Conservation (phyloP, 2,888 invertebrate species). For the Dicyrtoma fusca region DNA sequence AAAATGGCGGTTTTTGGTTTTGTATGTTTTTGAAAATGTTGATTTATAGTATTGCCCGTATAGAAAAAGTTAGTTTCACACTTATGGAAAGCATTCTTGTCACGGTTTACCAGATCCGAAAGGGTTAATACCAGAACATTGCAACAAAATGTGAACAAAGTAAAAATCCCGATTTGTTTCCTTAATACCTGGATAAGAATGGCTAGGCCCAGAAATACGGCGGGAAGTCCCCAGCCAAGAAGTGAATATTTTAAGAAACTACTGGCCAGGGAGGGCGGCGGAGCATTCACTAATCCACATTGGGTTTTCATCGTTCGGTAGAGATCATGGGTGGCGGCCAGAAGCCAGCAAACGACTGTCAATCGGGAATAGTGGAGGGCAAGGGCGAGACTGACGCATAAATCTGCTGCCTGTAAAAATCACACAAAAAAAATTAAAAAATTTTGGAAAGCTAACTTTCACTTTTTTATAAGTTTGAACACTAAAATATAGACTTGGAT, state of each 20-base stretch:
- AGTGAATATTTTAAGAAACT: slow-evolving; percentile 64
- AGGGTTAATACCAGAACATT: too few relatives aligned
- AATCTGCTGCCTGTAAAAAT: slow-evolving; percentile 65
- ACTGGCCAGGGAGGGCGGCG: slow-evolving; percentile 60
- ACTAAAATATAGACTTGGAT: too few relatives aligned
- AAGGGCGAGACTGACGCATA: slow-evolving; percentile 67
- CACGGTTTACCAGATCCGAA: too few relatives aligned
- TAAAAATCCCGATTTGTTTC: too few relatives aligned
- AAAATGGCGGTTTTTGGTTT: too few relatives aligned
- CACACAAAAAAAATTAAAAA: slow-evolving; percentile 2
- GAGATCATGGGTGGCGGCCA: slow-evolving; percentile 70
- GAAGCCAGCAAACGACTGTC: slow-evolving; percentile 70
- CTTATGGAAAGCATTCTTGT: too few relatives aligned
- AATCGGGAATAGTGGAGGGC: slow-evolving; percentile 69
- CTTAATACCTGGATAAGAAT: slow-evolving; percentile 58
- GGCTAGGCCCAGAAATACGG: slow-evolving; percentile 64
- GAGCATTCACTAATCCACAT: slow-evolving; percentile 55
- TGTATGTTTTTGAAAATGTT: too few relatives aligned
- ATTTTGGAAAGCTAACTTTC: too few relatives aligned
- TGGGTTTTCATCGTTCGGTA: slow-evolving; percentile 62
- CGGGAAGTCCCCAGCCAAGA: slow-evolving; percentile 70
- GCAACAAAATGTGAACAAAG: too few relatives aligned
- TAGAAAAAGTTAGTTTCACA: too few relatives aligned
- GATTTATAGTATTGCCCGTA: too few relatives aligned
- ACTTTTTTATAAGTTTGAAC: too few relatives aligned